Conservation (phyloP, 2,797 vertebrate species). For the Neopelma chrysocephalum region DNA sequence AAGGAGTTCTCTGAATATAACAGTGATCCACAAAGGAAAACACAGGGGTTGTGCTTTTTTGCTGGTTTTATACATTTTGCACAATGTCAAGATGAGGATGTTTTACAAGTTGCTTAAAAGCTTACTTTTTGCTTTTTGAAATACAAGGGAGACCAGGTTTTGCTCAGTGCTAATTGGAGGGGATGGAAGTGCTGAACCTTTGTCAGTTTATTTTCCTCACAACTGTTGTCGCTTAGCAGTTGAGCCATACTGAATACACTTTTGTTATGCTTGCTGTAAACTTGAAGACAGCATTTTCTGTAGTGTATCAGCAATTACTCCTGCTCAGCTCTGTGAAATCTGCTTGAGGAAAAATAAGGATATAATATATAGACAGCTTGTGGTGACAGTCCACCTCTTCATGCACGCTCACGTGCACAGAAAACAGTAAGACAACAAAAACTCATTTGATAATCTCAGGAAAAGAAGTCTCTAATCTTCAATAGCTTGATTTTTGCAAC, state of each 20-base stretch:
- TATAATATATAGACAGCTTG: not conserved
- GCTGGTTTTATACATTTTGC: not conserved
- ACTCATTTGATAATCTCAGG: not conserved
- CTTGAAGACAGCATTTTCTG: not conserved
- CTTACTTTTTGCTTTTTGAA: not conserved
- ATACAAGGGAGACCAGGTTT: not conserved
- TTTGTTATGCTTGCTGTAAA: not conserved
- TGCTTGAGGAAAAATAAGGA: not conserved
- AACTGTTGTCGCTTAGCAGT: not conserved
- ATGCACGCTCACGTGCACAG: not conserved
- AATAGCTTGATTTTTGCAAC: not conserved
- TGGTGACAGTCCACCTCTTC: not conserved
- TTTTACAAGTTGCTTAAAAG: not conserved
- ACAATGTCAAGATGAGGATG: not conserved
- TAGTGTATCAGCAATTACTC: not conserved
- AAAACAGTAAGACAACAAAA: not conserved
- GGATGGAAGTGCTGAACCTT: not conserved
- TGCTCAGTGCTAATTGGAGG: not conserved
- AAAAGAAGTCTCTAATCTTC: not conserved
- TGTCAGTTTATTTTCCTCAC: not conserved
- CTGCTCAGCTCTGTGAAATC: not conserved
- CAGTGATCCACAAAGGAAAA: not conserved
- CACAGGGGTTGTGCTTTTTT: not conserved
- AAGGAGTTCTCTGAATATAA: not conserved
- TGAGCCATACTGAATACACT: not conserved